phyloP scores from a whole-genome alignment of 1,140 invertebrate species.

The Cotesia vestalis region DNA sequence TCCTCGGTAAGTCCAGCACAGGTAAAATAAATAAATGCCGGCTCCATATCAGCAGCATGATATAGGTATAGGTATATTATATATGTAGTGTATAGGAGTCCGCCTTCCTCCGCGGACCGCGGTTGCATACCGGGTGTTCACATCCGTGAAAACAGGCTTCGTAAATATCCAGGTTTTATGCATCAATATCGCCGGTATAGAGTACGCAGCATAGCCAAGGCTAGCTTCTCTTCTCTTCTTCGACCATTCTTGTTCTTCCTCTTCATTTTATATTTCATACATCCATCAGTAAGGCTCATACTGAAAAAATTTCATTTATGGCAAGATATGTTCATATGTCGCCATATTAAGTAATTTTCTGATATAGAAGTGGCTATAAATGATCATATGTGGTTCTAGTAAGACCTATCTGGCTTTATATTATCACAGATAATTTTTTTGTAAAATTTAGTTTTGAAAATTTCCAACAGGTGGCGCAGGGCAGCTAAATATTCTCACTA shows the following conservation, averaged over 20 bases:
- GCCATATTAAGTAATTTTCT: too few relatives aligned
- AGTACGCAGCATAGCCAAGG: not conserved
- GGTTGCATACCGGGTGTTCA: conserved; percentile 62
- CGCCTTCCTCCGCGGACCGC: conserved; percentile 44
- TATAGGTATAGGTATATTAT: too few relatives aligned
- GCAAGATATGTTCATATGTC: too few relatives aligned
- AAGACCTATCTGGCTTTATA: too few relatives aligned
- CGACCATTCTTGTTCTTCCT: not conserved
- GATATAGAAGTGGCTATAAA: too few relatives aligned
- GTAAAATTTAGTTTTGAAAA: too few relatives aligned
- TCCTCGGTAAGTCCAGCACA: conserved; percentile 18
- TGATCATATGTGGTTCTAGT: too few relatives aligned
- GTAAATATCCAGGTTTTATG: conserved; percentile 63
- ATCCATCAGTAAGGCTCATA: too few relatives aligned
- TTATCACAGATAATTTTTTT: too few relatives aligned
- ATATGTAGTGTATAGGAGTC: conserved; percentile 18
- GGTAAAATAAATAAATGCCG: conserved; percentile 62
- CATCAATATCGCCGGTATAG: conserved; percentile 46
- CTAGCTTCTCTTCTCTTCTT: conserved; percentile 14
- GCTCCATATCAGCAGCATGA: conserved; percentile 42
- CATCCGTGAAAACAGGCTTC: conserved; percentile 64
- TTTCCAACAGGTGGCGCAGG: too few relatives aligned
- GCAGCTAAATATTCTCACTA: too few relatives aligned
- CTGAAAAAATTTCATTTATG: too few relatives aligned
- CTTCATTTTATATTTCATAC: not conserved